Evolutionary conservation across 2,888 invertebrate genomes (phyloP), one percentile per base, ranked within the genome.

Genomic region (Tribolium freemani): DNA sequence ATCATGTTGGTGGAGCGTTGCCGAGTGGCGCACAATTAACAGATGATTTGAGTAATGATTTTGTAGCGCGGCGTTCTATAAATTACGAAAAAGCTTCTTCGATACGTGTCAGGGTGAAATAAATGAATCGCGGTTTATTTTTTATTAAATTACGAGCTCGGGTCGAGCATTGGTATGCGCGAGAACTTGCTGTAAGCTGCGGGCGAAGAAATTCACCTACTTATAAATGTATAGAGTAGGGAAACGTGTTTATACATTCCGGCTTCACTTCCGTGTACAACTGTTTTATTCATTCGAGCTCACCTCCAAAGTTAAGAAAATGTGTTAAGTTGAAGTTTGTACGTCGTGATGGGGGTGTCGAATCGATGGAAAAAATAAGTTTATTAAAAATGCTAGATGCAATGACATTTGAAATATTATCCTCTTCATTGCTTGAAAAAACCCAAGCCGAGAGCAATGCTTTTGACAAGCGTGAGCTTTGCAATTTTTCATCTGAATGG

Each of bases 21-120:
- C 68, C 51, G 72, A 69, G 72, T 74, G 69, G 71, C 69, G 74
- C 72, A 73, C 76, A 74, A 76, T 76, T 74, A 76, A 71, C 71
- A 76, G 66, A 69, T 72, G 74, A 74, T 76, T 76, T 76, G 71
- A 74, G 74, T 76, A 76, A 76, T 74, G 72, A 76, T 54, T 44
- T 64, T 45, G 66, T 38, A 38, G 53, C 54, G 66, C 10, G 11
- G 45, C 9, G 46, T 45, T 46, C 51, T 30, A 63, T 53, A 63
- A 63, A 63, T 51, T 51, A 63, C 45, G 44, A 26, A 66, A 53
- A 50, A 26, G 30, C 73, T 72, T 66, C 21, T 38, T 31, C 48
- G 48, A 30, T 46, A 13, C 51, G 31, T 51, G 50, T 31, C 31
- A 53, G 16, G 20, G 13, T 10, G 8, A 38, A 46, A 21, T 60